Evolutionary conservation across 1,140 invertebrate genomes (phyloP), one percentile per base, ranked within the genome.

Genomic region (Marisa cornuarietis): DNA sequence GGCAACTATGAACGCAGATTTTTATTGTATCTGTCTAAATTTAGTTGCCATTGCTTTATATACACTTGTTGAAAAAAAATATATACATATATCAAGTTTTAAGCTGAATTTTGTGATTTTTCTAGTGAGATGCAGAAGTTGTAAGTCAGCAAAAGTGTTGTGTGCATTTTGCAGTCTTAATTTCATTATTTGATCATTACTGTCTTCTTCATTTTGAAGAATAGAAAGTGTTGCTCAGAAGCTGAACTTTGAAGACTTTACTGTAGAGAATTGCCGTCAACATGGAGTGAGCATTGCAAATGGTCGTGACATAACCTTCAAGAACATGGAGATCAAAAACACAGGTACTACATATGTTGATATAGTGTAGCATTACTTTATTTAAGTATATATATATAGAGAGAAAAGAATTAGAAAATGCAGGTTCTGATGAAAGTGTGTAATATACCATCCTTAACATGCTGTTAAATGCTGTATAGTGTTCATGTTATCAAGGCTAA

Each of bases 241-340:
- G 42, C 62, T 85, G 14, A 73, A 79, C 14, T 78, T 86, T 42
- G 66, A 71, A 31, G 83, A 79, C 10, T 84, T 86, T 71, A 84
- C 83, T 49, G 5, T 86, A 31, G 85, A 86, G 54, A 82, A 80
- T 8, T 86, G 85, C 68, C 75, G 85, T 14, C 80, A 71, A 10
- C 72, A 77, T 69, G 85, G 85, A 22, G 69, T 86, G 18, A 42
- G n/a, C 31, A 76, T 75, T 16, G 20, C 65, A 1, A 68, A 76
- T 58, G 74, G 71, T 4, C 51, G 61, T 10, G 76, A 85, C 49
- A 54, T 86, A 14, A 76, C 71, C 4, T 22, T 86, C 31, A 51
- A 83, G 49, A 76, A 78, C 16, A 77, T 86, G 79, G 85, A 86
- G 76, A 82, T 86, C 11, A 80, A 76, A 54, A 86, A 86, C 66